A percentile compares a stretch with the other conserved stretches of the same genome.
Conservation (phyloP, 92 coral and sea anemone species). For the Nematostella vectensis region DNA sequence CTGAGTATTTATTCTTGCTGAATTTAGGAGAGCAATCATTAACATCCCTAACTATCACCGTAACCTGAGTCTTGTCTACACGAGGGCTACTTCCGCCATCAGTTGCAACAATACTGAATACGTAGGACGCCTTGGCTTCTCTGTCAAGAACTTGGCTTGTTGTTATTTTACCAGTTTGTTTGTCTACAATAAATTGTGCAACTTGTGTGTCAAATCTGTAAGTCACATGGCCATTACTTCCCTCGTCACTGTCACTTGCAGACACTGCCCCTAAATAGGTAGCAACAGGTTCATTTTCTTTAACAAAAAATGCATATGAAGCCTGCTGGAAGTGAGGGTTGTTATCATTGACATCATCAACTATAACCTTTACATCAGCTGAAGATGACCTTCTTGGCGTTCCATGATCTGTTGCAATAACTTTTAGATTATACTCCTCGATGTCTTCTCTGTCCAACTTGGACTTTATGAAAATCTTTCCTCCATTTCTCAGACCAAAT, state of each 20-base stretch:
- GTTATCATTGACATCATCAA: slow-evolving; percentile 80
- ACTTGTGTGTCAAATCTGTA: slow-evolving; percentile 52
- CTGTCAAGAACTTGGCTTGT: slow-evolving; percentile 57
- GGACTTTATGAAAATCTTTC: slow-evolving; percentile 53
- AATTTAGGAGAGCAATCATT: slow-evolving; percentile 83
- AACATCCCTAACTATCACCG: slow-evolving; percentile 51
- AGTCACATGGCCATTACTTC: slow-evolving; percentile 54
- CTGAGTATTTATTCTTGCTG: slow-evolving; percentile 29
- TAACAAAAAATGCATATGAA: slow-evolving; percentile 44
- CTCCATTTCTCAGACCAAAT: slow-evolving; percentile 64
- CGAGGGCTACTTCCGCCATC: slow-evolving; percentile 66
- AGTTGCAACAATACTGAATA: slow-evolving; percentile 49
- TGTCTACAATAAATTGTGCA: slow-evolving; percentile 51
- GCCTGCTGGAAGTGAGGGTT: slow-evolving; percentile 48
- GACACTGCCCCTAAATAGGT: slow-evolving; percentile 61
- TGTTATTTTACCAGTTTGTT: slow-evolving; percentile 58
- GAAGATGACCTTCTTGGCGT: slow-evolving; percentile 44
- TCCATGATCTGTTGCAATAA: slow-evolving; percentile 78
- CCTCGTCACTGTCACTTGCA: slow-evolving; percentile 75
- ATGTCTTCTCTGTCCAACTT: slow-evolving; percentile 59
- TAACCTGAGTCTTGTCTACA: slow-evolving; percentile 37
- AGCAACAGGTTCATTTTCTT: slow-evolving; percentile 52
- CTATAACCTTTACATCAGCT: slow-evolving; percentile 61
- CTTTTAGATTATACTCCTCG: slow-evolving; percentile 40
- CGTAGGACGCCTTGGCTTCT: slow-evolving; percentile 45